Conservation (phyloP, 2,113 vertebrate genomes). For the Furnarius figulus region DNA sequence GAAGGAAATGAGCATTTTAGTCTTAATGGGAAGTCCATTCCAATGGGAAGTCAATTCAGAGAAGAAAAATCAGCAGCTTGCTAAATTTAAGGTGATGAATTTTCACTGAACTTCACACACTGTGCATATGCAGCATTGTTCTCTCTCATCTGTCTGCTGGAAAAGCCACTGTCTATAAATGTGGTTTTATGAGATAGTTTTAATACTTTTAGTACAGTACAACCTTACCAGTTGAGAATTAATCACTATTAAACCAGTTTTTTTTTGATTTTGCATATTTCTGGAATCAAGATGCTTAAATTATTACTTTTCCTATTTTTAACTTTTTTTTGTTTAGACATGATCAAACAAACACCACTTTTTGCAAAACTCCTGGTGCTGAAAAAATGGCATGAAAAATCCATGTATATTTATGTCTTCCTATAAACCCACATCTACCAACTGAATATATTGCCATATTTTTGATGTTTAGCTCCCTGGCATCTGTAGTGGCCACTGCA, state of each 20-base stretch:
- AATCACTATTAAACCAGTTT: neutral
- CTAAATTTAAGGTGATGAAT: neutral
- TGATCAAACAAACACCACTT: neutral
- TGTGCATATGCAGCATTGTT: neutral
- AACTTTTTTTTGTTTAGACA: neutral
- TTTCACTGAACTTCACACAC: neutral
- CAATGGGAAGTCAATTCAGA: neutral
- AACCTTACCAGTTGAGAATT: neutral
- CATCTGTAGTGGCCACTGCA: neutral
- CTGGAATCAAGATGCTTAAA: neutral
- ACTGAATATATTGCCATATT: neutral
- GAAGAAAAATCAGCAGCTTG: neutral
- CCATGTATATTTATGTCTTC: neutral
- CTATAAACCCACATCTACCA: neutral
- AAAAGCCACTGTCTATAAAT: neutral
- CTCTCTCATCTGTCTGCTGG: neutral
- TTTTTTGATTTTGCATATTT: neutral
- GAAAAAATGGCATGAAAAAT: neutral
- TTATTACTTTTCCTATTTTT: neutral
- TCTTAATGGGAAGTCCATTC: neutral
- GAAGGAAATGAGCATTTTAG: neutral
- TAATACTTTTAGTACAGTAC: neutral
- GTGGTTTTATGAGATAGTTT: neutral
- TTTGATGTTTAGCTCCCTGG: neutral
- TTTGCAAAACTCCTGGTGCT: neutral